These are phyloP conservation scores for Holcopasites calliopsidis DNA, from an alignment of 1,140 invertebrate genomes.

Conservation along the genomic window DNA sequence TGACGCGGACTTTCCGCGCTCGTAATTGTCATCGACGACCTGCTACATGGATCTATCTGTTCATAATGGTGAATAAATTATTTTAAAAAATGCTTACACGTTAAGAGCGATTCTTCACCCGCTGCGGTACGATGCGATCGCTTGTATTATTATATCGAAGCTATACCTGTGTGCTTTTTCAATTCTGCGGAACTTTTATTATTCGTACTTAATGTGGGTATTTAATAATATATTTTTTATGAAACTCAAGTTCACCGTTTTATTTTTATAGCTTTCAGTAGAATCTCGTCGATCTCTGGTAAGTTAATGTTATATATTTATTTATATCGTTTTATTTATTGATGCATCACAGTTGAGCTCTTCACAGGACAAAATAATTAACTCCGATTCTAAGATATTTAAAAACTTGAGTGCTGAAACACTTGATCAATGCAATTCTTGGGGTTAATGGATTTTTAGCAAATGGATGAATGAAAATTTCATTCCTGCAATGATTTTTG, in stretches of 20 bases:
- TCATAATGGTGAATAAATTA: slow-evolving; percentile 69
- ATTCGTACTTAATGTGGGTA: slow-evolving; percentile 17
- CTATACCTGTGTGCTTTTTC: slow-evolving; percentile 1
- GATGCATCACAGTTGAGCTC: no score
- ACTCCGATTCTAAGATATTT: no score
- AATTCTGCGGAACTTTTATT: not conserved
- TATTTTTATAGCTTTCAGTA: not conserved
- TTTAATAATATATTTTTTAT: slow-evolving; percentile 26
- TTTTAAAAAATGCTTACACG: slow-evolving; percentile 57
- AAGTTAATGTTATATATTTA: not conserved
- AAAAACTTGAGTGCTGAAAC: no score
- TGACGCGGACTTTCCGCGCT: not conserved
- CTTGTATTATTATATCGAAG: not conserved
- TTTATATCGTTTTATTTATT: no score
- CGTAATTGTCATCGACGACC: slow-evolving; percentile 21
- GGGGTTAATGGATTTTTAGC: no score
- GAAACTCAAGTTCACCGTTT: not conserved
- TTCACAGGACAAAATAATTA: no score
- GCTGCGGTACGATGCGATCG: not conserved
- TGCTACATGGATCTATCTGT: slow-evolving; percentile 60
- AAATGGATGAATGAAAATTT: no score
- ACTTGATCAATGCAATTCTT: no score
- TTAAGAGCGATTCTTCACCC: slow-evolving; percentile 23
- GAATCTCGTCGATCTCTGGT: not conserved
- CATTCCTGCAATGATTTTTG: no score